Evolutionary conservation across 2,797 vertebrate species (phyloP), one percentile per base, ranked within the genome.

Genomic region (Tokudaia muenninki): DNA sequence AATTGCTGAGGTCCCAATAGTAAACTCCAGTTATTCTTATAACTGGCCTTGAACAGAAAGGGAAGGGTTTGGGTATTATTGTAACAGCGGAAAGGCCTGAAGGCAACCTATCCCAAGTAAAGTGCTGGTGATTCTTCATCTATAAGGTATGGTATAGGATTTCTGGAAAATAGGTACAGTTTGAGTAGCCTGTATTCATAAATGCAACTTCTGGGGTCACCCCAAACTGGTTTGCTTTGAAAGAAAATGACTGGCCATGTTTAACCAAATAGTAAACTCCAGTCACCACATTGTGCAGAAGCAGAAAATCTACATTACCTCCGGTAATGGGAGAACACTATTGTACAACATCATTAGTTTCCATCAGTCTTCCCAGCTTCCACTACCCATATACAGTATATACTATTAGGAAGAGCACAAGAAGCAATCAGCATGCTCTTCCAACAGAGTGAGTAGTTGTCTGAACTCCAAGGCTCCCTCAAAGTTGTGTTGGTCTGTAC

Each of bases 91-190:
- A 47, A 84, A 47, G 12, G 4, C 16, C 14, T 47, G 10, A 65
- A 4, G 1, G 6, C 3, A 1, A 29, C 24, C 37, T 17, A 41
- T 29, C 3, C 3, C 7, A 17, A 17, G 80, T n/a, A 0, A 81
- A 37, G 3, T 37, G 16, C 34, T 82, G n/a, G 61, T 61, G 26
- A 26, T 11, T 3, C 12, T 61, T 61, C 7, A 82, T 59, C 12
- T 24, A 41, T 41, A 41, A 2, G 3, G 21, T 1, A 24, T 26
- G 13, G 2, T 83, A 1, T 44, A 34, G 24, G 52, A 57, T 41
- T 1, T 13, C 57, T 17, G 3, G 80, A 61, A 14, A 41, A 82
- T 3, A 61, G 7, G 24, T 7, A 3, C 3, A 61, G 57, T 29
- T 61, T 61, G 5, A 12, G 19, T 44, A 34, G 16, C 17, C 41